phyloP scores from a whole-genome alignment of 1,140 invertebrate species.

The Drosophila ironensis region DNA sequence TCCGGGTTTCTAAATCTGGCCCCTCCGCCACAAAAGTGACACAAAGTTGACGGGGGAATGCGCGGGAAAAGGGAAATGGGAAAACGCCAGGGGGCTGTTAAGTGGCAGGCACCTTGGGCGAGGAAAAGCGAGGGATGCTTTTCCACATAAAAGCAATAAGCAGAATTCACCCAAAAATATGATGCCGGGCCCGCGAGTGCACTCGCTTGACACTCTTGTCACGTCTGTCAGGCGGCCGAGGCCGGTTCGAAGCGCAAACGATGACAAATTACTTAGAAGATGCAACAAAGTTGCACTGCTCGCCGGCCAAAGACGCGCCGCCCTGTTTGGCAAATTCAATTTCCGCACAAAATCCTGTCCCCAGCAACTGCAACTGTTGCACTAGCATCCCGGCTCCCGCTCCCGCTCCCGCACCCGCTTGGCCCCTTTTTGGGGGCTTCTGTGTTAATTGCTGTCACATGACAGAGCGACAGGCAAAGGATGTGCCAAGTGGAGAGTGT shows the following conservation, averaged over 20 bases:
- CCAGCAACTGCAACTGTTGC: conserved; percentile 42
- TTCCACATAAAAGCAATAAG: too few relatives aligned
- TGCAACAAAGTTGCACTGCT: conserved; percentile 66
- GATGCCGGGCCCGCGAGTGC: neutral
- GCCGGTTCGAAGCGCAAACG: conserved; percentile 44
- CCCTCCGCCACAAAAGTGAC: neutral
- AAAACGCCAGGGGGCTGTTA: neutral
- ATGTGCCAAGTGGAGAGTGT: conserved; percentile 43
- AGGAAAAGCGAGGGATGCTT: too few relatives aligned
- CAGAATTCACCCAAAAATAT: too few relatives aligned
- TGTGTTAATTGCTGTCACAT: conserved; percentile 78
- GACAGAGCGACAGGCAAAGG: conserved; percentile 60
- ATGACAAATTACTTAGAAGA: conserved; percentile 77
- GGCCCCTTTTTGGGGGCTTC: conserved; percentile 33
- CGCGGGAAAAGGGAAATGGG: neutral
- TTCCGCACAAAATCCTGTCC: conserved; percentile 56
- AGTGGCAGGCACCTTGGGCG: too few relatives aligned
- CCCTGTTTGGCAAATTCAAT: conserved; percentile 59
- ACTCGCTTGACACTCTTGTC: conserved; percentile 16
- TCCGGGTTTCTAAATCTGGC: conserved; percentile 47
- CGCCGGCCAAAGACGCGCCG: neutral
- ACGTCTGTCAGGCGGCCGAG: conserved; percentile 47
- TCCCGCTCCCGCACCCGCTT: conserved; percentile 22
- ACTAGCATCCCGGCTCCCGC: conserved; percentile 1
- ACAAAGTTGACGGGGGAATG: conserved; percentile 7